Evolutionary conservation across 2,113 vertebrate species (phyloP), one percentile per base, ranked within the genome.

Genomic region (Campylorhamphus procurvoides): DNA sequence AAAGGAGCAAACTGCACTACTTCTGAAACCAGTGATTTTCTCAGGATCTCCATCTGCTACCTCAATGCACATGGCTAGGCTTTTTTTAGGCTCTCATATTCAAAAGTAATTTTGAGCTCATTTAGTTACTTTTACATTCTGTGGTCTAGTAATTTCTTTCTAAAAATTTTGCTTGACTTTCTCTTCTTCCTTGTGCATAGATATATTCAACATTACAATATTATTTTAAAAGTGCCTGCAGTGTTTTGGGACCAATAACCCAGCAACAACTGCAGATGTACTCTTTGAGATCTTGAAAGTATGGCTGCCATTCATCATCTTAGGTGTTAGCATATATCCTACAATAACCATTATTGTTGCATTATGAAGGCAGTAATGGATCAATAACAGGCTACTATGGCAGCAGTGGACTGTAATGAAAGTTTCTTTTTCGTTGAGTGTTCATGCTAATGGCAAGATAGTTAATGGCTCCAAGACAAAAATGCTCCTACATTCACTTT

Each of bases 311-410:
- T 86, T 49, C 19, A 35, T 93, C 33, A 73, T 37, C 25, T n/a
- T 46, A 73, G 40, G 40, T 94, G 63, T 79, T 52, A 85, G 16
- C 20, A 60, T 71, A 49, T 64, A 79, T 76, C 44, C 22, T 68
- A 62, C 56, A 85, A 46, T 69, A 88, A 63, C 72, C 42, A 77
- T 90, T 90, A 90, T 52, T 25, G 7, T 37, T 92, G 15, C 67
- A 74, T 95, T 90, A 88, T 62, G 42, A 73, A 96, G 28, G 82
- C 25, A 87, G 40, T 53, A 25, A 40, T 53, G 28, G 75, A 94
- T 94, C 90, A 88, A 80, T 83, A 85, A 9, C 17, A 49, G 28
- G 44, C 74, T 73, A 13, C 23, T 66, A 53, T 42, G 28, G 78
- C 20, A 92, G 56, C 14, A 33, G 10, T 25, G 23, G n/a, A 18